Evolutionary conservation across 2,888 invertebrate species (phyloP).

Genomic region (Limnephilus marmoratus): DNA sequence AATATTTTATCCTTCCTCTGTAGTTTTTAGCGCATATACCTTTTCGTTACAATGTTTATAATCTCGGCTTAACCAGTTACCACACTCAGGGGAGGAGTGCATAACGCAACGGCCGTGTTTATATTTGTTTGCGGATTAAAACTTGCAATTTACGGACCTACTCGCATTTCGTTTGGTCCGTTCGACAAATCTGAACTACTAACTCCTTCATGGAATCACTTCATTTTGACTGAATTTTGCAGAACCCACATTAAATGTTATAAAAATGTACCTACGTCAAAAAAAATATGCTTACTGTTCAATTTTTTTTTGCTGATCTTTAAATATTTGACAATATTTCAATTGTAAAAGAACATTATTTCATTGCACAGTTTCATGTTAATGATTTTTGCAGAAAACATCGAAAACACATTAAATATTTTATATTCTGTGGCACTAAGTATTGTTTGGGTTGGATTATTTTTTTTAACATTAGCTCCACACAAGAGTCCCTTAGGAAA

Average conservation of each 20-base stretch:
- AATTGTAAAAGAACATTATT: too few relatives aligned
- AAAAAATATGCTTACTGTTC: not conserved
- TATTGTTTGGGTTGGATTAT: too few relatives aligned
- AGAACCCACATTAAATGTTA: not conserved
- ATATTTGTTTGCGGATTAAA: conserved; percentile 56
- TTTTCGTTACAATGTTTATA: not conserved
- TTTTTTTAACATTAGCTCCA: too few relatives aligned
- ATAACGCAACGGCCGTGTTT: conserved; percentile 47
- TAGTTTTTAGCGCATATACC: not conserved
- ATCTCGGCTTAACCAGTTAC: conserved; percentile 3
- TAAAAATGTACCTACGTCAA: not conserved
- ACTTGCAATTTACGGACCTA: conserved; percentile 44
- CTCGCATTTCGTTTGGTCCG: conserved; percentile 32
- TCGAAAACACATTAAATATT: not conserved
- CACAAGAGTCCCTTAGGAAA: too few relatives aligned
- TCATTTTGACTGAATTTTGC: conserved; percentile 10
- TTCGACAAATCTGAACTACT: conserved; percentile 46
- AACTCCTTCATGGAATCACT: conserved; percentile 38
- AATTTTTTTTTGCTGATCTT: not conserved
- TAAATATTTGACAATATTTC: too few relatives aligned
- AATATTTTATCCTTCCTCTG: not conserved
- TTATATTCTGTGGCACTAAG: too few relatives aligned
- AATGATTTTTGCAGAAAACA: not conserved
- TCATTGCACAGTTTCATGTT: too few relatives aligned
- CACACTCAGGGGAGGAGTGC: conserved; percentile 8